Conservation (phyloP, 2,113 vertebrate species). For the Nothoprocta perdicaria region DNA sequence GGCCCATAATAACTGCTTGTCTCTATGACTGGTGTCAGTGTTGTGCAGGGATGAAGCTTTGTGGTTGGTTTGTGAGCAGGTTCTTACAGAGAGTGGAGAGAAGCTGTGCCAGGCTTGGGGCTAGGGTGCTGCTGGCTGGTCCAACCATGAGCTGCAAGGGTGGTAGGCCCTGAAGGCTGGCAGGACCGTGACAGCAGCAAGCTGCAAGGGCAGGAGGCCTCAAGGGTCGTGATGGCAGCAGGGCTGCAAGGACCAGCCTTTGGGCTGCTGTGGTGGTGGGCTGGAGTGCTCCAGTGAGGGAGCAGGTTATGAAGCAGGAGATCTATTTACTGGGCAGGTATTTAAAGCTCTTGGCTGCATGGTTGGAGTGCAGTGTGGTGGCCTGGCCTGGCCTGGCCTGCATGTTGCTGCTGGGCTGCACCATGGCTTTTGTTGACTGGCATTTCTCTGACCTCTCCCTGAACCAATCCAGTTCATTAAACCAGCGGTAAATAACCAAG, state of each 20-base stretch:
- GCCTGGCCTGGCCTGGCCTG: neutral
- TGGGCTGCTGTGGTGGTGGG: neutral
- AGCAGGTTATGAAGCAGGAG: neutral
- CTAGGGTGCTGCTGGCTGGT: neutral
- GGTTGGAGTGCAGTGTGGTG: neutral
- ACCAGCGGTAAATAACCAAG: slow-evolving; percentile 26
- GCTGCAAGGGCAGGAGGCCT: no score
- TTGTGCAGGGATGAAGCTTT: no score
- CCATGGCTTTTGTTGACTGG: neutral
- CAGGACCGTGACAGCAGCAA: no score
- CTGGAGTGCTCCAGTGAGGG: neutral
- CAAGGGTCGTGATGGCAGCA: no score
- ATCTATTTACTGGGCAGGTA: neutral
- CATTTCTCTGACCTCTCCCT: slow-evolving; percentile 27
- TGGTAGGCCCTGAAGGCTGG: no score
- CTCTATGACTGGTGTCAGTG: no score
- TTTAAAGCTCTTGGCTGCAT: neutral
- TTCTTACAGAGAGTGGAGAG: neutral
- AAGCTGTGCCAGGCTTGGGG: no score
- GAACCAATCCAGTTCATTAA: slow-evolving; percentile 48
- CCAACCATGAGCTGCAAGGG: no score
- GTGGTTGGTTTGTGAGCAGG: neutral
- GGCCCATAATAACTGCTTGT: no score
- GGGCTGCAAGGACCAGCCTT: neutral
- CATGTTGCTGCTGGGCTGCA: neutral